A percentile compares a stretch with the other conserved stretches of the same genome.
These are phyloP conservation scores for Hyperoplus immaculatus DNA, from an alignment of 2,797 vertebrate species.

Conservation along the genomic window DNA sequence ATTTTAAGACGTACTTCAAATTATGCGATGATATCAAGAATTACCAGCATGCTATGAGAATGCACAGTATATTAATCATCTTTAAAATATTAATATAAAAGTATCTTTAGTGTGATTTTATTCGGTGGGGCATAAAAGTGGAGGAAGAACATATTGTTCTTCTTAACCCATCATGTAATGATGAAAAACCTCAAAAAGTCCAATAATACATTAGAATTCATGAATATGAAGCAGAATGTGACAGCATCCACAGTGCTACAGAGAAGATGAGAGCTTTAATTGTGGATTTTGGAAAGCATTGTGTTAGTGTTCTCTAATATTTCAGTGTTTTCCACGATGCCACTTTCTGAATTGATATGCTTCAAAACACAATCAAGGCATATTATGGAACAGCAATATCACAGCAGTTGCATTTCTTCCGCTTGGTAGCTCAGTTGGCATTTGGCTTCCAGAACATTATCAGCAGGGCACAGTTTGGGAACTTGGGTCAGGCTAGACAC, in stretches of 20 bases:
- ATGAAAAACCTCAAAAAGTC: background rate
- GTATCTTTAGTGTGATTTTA: no score
- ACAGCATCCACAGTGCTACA: background rate
- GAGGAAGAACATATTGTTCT: no score
- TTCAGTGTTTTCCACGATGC: background rate
- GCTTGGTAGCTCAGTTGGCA: conserved; percentile 24
- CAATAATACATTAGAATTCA: background rate
- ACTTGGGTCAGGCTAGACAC: conserved; percentile 37
- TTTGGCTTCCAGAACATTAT: conserved; percentile 43
- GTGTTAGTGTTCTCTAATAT: background rate
- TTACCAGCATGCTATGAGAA: no score
- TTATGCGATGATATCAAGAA: no score
- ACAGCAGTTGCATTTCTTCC: conserved; percentile 21
- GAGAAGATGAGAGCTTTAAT: background rate
- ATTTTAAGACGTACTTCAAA: no score
- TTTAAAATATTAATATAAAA: no score
- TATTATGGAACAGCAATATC: conserved; percentile 6
- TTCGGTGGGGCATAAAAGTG: no score
- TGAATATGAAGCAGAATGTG: background rate
- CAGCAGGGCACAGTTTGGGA: conserved; percentile 41
- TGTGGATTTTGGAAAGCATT: background rate
- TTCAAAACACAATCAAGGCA: conserved; percentile 1
- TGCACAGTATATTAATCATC: no score
- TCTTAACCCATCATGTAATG: no score
- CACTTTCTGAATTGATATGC: background rate